These are phyloP conservation scores for Zoanthus gigantus DNA, from an alignment of 92 coral and sea anemone genomes.

Conservation along the genomic window DNA sequence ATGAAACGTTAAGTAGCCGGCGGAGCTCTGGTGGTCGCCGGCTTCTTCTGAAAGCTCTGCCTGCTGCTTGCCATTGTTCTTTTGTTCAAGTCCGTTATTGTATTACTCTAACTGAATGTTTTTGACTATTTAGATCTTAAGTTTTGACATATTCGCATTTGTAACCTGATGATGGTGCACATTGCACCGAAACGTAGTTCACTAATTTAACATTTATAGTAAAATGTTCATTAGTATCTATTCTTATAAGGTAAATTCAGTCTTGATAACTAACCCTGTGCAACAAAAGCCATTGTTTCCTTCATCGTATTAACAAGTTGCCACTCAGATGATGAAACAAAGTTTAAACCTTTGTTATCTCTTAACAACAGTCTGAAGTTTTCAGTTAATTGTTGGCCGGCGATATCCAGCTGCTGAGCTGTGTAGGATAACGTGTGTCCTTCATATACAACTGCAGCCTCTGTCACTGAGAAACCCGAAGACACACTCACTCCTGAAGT, in stretches of 20 bases:
- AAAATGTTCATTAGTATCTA: not conserved
- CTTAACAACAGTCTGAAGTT: slow-evolving; percentile 82
- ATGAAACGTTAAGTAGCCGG: too few species aligned
- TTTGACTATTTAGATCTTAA: too few species aligned
- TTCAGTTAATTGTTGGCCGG: slow-evolving; percentile 91
- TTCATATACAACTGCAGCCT: slow-evolving; percentile 95
- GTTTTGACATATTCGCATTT: too few species aligned
- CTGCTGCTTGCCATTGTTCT: too few species aligned
- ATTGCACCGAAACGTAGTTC: too few species aligned
- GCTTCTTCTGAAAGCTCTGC: too few species aligned
- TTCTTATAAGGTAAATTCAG: not conserved
- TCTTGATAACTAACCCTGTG: slow-evolving; percentile 71
- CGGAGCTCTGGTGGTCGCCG: too few species aligned
- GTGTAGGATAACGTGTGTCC: slow-evolving; percentile 87
- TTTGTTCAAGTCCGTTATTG: too few species aligned
- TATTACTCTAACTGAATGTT: too few species aligned
- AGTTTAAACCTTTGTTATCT: slow-evolving; percentile 84
- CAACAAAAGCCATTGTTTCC: slow-evolving; percentile 83
- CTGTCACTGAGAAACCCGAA: slow-evolving; percentile 94
- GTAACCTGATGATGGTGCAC: too few species aligned
- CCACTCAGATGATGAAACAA: slow-evolving; percentile 95
- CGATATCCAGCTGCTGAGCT: slow-evolving; percentile 87
- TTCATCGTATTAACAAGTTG: slow-evolving; percentile 96
- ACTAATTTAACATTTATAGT: not conserved
- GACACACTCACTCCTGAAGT: slow-evolving; percentile 90